Evolutionary conservation across 2,113 vertebrate species (phyloP).

Genomic region (Sylvia atricapilla): DNA sequence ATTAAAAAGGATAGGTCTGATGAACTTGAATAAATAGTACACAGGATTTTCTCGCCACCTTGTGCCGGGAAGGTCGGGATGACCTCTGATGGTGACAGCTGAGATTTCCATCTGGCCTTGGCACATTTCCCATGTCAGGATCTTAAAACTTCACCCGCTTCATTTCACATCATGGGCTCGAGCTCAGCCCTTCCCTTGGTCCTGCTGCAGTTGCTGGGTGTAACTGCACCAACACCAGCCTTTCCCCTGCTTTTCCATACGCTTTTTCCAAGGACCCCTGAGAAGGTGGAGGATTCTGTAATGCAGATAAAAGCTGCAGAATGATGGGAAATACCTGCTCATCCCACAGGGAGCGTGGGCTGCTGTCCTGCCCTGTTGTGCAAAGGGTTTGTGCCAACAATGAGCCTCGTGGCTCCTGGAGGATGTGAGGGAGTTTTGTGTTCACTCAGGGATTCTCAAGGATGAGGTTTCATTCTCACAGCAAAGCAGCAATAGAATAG

Average conservation of each 20-base stretch:
- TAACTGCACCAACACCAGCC: too few relatives aligned
- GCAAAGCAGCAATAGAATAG: neutral
- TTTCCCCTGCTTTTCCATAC: neutral
- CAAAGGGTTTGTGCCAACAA: rapidly evolving
- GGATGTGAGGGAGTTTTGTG: neutral
- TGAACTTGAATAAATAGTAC: neutral
- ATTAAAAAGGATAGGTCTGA: neutral
- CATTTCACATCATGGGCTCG: neutral
- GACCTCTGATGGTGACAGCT: slow-evolving; percentile 36
- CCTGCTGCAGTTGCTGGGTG: neutral
- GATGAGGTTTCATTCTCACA: neutral
- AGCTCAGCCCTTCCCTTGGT: neutral
- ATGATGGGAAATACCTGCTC: neutral
- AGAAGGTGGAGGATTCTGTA: neutral
- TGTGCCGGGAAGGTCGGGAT: slow-evolving; percentile 2
- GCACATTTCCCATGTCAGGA: neutral
- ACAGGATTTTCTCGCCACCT: neutral
- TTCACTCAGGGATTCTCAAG: neutral
- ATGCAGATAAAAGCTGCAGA: neutral
- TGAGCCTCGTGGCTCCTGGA: neutral
- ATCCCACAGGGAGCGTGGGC: rapidly evolving
- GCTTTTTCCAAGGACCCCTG: neutral
- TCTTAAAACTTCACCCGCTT: neutral
- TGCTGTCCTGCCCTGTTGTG: rapidly evolving
- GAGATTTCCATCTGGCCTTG: slow-evolving; percentile 59